These are phyloP conservation scores for Adelognathus sp. DNA, from an alignment of 2,888 invertebrate genomes.

Conservation along the genomic window DNA sequence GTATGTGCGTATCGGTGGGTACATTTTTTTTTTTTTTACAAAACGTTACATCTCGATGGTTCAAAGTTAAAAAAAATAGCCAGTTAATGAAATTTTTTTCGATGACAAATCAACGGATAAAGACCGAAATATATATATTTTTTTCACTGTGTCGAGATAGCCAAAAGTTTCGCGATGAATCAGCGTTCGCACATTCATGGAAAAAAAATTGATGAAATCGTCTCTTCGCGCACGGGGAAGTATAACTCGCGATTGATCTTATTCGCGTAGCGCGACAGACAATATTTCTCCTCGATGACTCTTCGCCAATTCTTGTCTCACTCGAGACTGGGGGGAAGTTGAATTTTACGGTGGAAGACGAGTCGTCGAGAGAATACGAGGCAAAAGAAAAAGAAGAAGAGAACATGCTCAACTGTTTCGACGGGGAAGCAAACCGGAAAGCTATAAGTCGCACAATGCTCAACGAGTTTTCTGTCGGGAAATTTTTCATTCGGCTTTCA, in stretches of 20 bases:
- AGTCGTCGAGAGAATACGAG: slow-evolving; percentile 1
- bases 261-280: background rate
- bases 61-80: background rate
- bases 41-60: slow-evolving; percentile 39
- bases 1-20: slow-evolving; percentile 36
- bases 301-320: background rate
- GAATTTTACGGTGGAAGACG: slow-evolving; percentile 1
- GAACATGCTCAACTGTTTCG: background rate
- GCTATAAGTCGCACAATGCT: background rate
- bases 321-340: slow-evolving; percentile 29
- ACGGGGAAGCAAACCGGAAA: slow-evolving; percentile 31
- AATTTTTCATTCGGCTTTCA: background rate
- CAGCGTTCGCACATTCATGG: background rate
- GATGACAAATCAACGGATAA: background rate
- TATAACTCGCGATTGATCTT: background rate
- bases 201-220: background rate
- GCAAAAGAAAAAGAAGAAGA: background rate
- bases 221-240: slow-evolving; percentile 4
- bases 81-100: background rate
- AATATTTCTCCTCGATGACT: slow-evolving; percentile 7
- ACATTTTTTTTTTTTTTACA: slow-evolving; percentile 34
- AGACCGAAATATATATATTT: background rate
- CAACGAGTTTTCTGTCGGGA: background rate
- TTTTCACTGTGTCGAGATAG: background rate
- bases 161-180: slow-evolving; percentile 15